Percentiles rank a stretch among this genome's conserved stretches.
phyloP scores from a whole-genome alignment of 1,140 invertebrate species.

The Telenomus remus region DNA sequence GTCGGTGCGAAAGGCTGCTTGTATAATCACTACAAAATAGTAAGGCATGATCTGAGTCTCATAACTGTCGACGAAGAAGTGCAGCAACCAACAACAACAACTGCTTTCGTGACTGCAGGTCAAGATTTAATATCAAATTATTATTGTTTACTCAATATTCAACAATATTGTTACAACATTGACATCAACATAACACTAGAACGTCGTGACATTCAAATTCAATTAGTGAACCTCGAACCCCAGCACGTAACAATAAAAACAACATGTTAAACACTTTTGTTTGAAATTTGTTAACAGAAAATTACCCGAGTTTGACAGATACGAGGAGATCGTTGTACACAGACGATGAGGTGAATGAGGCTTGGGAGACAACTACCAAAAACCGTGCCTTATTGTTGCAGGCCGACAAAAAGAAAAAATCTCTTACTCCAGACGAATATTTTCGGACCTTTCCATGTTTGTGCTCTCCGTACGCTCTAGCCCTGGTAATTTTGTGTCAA shows the following conservation, averaged over 20 bases:
- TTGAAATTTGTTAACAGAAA: slow-evolving; percentile 3
- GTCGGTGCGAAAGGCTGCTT: slow-evolving; percentile 2
- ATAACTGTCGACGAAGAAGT: not conserved
- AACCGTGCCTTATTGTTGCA: slow-evolving; percentile 1
- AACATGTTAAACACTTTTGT: slow-evolving; percentile 1
- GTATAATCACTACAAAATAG: slow-evolving; percentile 2
- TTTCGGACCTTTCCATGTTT: not conserved
- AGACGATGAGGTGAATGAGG: not conserved
- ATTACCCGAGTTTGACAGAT: slow-evolving; percentile 4
- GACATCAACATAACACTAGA: not conserved
- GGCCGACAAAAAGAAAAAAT: not conserved
- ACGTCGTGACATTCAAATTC: too few species aligned
- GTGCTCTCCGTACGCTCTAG: not conserved
- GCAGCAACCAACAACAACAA: not conserved
- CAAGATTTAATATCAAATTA: not conserved
- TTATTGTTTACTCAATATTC: not conserved
- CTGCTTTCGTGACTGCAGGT: slow-evolving; percentile 4
- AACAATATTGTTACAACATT: not conserved
- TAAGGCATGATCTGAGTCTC: not conserved
- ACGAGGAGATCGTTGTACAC: not conserved
- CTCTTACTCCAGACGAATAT: slow-evolving; percentile 1
- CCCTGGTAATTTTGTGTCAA: not conserved
- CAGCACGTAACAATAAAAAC: not conserved
- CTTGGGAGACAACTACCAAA: not conserved
- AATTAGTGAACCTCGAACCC: too few species aligned